These are phyloP conservation scores for Gonioctena quinquepunctata DNA, from an alignment of 1,140 invertebrate species.

Conservation along the genomic window DNA sequence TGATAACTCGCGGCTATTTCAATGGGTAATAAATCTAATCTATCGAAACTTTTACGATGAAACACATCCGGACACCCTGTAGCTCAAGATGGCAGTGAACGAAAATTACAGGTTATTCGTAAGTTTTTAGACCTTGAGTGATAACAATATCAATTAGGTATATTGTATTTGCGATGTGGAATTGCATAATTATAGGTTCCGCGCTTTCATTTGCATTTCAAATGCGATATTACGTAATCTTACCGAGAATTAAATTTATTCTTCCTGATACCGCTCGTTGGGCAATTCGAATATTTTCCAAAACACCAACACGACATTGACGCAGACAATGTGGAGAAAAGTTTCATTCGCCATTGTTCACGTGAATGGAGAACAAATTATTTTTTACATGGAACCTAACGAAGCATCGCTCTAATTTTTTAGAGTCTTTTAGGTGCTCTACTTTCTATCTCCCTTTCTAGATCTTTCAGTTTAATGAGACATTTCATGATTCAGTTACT, in stretches of 20 bases:
- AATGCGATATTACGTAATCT: conserved; percentile 11
- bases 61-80: background rate
- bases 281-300: background rate
- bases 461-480: too few species aligned
- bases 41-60: too few species aligned
- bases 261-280: background rate
- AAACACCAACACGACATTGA: background rate
- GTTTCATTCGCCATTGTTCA: too few species aligned
- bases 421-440: too few species aligned
- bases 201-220: conserved; percentile 7
- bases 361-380: too few species aligned
- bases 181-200: conserved; percentile 8
- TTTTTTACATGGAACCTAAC: too few species aligned
- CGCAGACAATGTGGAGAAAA: background rate
- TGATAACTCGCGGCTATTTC: background rate
- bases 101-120: conserved; percentile 7
- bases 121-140: conserved; percentile 16
- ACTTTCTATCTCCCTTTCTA: too few species aligned
- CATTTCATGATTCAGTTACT: too few species aligned
- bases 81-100: background rate
- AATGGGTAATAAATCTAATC: background rate
- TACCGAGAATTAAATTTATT: background rate
- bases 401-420: too few species aligned
- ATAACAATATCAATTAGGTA: conserved; percentile 14
- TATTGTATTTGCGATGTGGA: conserved; percentile 1